Evolutionary conservation across 1,140 invertebrate species (phyloP).

Genomic region (Trigoniulus corallinus): DNA sequence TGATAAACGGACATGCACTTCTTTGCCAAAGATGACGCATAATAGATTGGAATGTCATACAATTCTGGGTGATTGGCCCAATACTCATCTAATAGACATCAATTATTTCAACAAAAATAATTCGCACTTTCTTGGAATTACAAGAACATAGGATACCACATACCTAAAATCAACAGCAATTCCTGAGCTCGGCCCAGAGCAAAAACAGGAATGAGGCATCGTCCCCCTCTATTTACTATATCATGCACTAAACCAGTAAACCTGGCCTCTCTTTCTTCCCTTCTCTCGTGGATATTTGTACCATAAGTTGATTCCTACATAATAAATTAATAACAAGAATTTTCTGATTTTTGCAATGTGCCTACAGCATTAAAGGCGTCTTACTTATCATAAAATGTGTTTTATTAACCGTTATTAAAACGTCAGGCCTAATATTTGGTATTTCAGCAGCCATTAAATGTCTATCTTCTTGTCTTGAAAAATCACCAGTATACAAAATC

Average conservation of each 20-base stretch:
- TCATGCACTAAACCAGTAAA: constrained; percentile 93
- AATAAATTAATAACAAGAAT: background rate
- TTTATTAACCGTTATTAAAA: constrained; percentile 66
- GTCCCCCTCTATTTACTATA: constrained; percentile 85
- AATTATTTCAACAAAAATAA: constrained; percentile 15
- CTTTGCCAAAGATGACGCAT: constrained; percentile 95
- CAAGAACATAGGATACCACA: background rate
- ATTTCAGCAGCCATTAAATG: constrained; percentile 99
- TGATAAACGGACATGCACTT: constrained; percentile 99
- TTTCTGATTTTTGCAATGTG: too few relatives aligned
- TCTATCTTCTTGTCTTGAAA: constrained; percentile 93
- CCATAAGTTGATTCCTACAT: constrained; percentile 92
- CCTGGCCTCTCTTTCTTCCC: constrained; percentile 85
- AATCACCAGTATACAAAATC: constrained; percentile 95
- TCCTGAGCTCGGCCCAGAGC: constrained; percentile 95
- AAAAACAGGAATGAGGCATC: constrained; percentile 97
- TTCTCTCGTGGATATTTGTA: constrained; percentile 95
- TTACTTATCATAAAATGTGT: too few relatives aligned
- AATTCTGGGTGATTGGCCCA: constrained; percentile 96
- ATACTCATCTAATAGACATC: constrained; percentile 78
- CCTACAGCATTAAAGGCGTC: too few relatives aligned
- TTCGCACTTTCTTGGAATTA: constrained; percentile 3
- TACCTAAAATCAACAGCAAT: constrained; percentile 76
- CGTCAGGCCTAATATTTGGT: constrained; percentile 85
- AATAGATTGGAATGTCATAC: constrained; percentile 98